A percentile compares a stretch with the other conserved stretches of the same genome.
Evolutionary conservation across 1,140 invertebrate genomes (phyloP).

Genomic region (Saxidomus purpurata): DNA sequence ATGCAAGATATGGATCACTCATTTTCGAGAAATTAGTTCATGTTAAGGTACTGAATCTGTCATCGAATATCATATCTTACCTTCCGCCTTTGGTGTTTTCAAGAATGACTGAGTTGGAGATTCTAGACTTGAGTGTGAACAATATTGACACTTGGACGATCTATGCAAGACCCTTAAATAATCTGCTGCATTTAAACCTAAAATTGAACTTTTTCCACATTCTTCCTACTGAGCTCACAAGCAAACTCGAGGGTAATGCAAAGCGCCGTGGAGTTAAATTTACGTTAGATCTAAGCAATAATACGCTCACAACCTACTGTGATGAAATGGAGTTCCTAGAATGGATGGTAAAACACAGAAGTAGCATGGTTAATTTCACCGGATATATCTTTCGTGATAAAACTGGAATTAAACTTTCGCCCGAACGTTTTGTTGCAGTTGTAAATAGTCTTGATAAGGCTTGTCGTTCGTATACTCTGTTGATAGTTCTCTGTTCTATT

Average conservation of each 20-base stretch:
- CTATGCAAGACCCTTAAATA: background rate
- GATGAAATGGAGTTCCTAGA: background rate
- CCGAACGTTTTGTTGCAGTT: background rate
- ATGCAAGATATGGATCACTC: background rate
- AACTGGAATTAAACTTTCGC: background rate
- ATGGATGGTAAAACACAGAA: background rate
- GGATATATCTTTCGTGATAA: background rate
- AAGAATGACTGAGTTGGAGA: background rate
- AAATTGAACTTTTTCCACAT: background rate
- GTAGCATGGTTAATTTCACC: background rate
- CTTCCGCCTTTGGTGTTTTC: background rate
- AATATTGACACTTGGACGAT: background rate
- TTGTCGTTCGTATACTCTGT: slow-evolving; percentile 7
- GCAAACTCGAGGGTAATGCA: background rate
- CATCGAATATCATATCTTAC: slow-evolving; percentile 4
- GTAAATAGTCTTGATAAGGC: background rate
- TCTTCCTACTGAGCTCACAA: background rate
- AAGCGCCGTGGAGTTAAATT: background rate
- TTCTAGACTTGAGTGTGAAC: slow-evolving; percentile 45
- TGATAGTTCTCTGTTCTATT: background rate
- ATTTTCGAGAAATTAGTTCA: background rate
- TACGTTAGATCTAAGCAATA: slow-evolving; percentile 8
- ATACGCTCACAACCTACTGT: background rate
- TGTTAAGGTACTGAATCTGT: slow-evolving; percentile 53
- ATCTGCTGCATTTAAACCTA: background rate